phyloP scores from a whole-genome alignment of 2,888 invertebrate species.

The Coelopa pilipes region DNA sequence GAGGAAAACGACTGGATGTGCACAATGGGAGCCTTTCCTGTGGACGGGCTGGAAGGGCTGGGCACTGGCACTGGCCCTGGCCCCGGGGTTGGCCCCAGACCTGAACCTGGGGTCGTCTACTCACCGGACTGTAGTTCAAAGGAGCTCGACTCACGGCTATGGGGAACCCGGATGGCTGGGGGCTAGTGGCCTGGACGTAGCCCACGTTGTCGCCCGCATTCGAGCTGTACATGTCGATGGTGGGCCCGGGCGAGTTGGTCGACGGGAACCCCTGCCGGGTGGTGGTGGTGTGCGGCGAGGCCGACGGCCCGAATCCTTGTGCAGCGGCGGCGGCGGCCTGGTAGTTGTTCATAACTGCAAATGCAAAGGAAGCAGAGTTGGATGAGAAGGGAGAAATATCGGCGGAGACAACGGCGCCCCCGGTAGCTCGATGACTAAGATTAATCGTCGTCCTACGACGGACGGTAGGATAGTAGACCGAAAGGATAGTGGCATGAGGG shows the following conservation, averaged over 20 bases:
- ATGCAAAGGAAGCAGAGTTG: slow-evolving; percentile 14
- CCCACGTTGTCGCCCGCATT: slow-evolving; percentile 87
- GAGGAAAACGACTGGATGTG: no score
- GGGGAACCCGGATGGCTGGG: slow-evolving; percentile 95
- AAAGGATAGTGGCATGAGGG: no score
- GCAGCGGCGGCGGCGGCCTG: slow-evolving; percentile 84
- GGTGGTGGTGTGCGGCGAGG: slow-evolving; percentile 81
- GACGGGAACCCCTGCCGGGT: slow-evolving; percentile 85
- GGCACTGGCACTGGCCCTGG: no score
- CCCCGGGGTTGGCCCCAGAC: no score
- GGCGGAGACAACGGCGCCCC: neutral
- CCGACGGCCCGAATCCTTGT: slow-evolving; percentile 83
- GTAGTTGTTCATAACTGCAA: slow-evolving; percentile 96
- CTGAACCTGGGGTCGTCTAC: slow-evolving; percentile 54
- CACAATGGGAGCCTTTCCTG: no score
- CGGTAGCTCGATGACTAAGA: slow-evolving; percentile 11
- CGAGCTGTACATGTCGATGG: slow-evolving; percentile 93
- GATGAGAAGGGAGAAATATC: neutral
- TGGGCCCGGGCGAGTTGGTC: slow-evolving; percentile 91
- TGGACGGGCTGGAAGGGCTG: no score
- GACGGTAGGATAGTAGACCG: neutral
- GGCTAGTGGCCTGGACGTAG: slow-evolving; percentile 97
- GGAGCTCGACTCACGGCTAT: slow-evolving; percentile 94
- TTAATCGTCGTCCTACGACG: slow-evolving; percentile 23
- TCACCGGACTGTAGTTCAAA: slow-evolving; percentile 93